phyloP scores from a whole-genome alignment of 2,113 vertebrate genomes.

The Cebus imitator region DNA sequence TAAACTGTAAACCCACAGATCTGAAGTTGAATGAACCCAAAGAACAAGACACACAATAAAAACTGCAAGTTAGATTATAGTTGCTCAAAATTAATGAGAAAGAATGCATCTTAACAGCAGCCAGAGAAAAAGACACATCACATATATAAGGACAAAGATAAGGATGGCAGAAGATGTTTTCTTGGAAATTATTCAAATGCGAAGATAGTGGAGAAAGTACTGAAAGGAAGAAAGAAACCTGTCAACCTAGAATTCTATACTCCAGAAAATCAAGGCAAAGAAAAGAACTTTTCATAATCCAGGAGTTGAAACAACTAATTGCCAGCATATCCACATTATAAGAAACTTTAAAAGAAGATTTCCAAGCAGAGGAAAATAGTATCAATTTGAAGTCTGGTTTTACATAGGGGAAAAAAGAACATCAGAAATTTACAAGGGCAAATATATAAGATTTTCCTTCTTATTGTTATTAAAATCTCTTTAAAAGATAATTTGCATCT shows the following conservation, averaged over 20 bases:
- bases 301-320: not conserved
- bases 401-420: not conserved
- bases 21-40: not conserved
- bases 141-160: not conserved
- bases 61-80: not conserved
- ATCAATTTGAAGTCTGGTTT: not conserved
- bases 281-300: constrained; percentile 22
- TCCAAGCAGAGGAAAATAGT: not conserved
- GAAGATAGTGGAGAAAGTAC: not conserved
- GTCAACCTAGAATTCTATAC: not conserved
- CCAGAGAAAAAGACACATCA: not conserved
- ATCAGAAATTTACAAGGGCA: not conserved
- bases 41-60: not conserved
- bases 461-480: not conserved
- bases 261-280: not conserved
- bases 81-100: not conserved
- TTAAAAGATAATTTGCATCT: not conserved
- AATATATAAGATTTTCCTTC: not conserved
- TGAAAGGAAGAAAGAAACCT: not conserved
- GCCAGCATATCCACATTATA: not conserved
- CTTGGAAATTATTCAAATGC: not conserved
- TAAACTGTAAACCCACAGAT: not conserved
- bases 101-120: not conserved
- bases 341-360: not conserved
- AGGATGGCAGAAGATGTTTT: not conserved